Evolutionary conservation across 2,888 invertebrate species (phyloP).

Genomic region (Tenthredo amoena): DNA sequence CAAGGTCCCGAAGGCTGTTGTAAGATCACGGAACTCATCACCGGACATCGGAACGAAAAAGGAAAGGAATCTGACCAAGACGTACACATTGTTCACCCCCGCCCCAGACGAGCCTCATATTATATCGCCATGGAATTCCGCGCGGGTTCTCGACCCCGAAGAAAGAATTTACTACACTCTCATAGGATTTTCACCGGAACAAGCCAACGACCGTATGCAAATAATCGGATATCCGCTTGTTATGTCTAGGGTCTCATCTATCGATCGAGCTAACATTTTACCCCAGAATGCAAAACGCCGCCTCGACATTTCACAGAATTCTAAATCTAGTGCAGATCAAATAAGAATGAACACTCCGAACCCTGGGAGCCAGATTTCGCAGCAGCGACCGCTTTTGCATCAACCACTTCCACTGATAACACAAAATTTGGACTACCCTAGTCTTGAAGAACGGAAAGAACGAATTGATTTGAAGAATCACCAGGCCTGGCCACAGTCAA

Average conservation of each 20-base stretch:
- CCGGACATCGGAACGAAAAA: not conserved
- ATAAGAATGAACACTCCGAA: not conserved
- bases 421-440: not conserved
- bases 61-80: not conserved
- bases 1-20: not conserved
- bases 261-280: constrained; percentile 8
- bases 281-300: not conserved
- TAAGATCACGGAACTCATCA: not conserved
- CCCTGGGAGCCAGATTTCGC: not conserved
- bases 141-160: not conserved
- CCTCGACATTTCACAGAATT: not conserved
- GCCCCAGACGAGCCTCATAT: not conserved
- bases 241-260: not conserved
- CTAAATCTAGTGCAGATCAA: not conserved
- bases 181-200: not conserved
- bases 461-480: not conserved
- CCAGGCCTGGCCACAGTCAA: not conserved
- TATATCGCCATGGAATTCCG: constrained; percentile 1
- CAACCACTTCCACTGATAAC: not conserved
- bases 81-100: constrained; percentile 16
- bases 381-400: not conserved
- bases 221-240: constrained; percentile 22
- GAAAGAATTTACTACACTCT: constrained; percentile 29
- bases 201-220: not conserved
- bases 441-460: not conserved